These are phyloP conservation scores for Mus spicilegus DNA, from an alignment of 2,113 vertebrate genomes.

Conservation along the genomic window DNA sequence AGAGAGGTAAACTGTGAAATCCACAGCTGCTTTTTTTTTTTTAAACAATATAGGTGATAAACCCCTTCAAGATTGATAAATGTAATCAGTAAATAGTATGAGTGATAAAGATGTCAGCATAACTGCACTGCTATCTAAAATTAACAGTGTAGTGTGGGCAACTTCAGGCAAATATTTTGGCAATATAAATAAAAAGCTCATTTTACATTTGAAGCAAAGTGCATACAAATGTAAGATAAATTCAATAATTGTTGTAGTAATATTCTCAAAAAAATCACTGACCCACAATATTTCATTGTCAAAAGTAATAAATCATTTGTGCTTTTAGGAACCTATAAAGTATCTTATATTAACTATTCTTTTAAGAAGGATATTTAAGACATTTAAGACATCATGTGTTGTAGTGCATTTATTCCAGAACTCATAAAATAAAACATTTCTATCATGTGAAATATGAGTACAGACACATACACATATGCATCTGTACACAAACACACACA, in stretches of 20 bases:
- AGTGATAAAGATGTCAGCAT: background rate
- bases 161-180: background rate
- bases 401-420: background rate
- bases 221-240: background rate
- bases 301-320: background rate
- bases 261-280: background rate
- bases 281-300: background rate
- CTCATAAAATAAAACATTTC: background rate
- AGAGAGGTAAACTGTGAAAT: background rate
- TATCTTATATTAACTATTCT: background rate
- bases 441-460: background rate
- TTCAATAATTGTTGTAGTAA: background rate
- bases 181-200: background rate
- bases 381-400: background rate
- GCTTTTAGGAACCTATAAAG: background rate
- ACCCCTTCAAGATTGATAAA: background rate
- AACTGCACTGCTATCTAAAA: background rate
- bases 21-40: background rate
- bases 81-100: background rate
- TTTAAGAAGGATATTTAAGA: background rate
- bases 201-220: background rate
- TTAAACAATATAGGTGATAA: background rate
- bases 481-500: background rate
- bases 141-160: background rate
- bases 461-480: background rate